Base-by-base conservation (phyloP, 2,888 invertebrate species). In the Agonopterix heracliana region DNA sequence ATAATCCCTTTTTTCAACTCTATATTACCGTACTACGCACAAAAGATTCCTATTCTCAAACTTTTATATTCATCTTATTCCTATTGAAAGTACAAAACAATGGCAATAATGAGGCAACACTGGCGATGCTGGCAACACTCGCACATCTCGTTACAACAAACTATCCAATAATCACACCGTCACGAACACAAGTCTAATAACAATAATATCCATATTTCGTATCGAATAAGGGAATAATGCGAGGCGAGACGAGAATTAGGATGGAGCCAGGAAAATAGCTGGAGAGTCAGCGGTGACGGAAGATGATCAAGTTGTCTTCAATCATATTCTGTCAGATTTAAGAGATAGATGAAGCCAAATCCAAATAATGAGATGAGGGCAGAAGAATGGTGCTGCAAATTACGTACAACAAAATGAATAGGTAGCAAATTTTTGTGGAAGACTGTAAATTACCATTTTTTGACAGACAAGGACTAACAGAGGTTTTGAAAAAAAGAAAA, bases 171-270 rank as follows among this genome's bases (percentile, higher is more conserved):
- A 69, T 66, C 67, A 63, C 60, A 54, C 41, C 59, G 75, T 80
- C 85, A 85, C 85, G 83, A 81, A 61, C 61, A 65, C 55, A 50
- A 56, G 65, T 67, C 74, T 82, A 81, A 83, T 80, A 82, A 81
- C 79, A 82, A 86, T 85, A 82, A 84, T 84, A 86, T 83, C 80
- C 83, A 84, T 84, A 85, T 85, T 81, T 83, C 71, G 71, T 71
- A 60, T 66, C 82, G 71, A 74, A 78, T 84, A 83, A 77, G 84
- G 86, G 79, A 80, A 83, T 82, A 84, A 76, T 73, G 71, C 66
- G 63, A 65, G 60, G 59, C 62, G 63, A 60, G 68, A 71, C 60
- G 70, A 54, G 82, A 79, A 78, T 84, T 81, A 76, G 77, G 74
- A 76, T 72, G 63, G 52, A 71, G 83, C 80, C 60, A 65, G 36